Percentiles rank a stretch among this genome's conserved stretches.
Evolutionary conservation across 2,888 invertebrate species (phyloP).

Genomic region (Tridacna crocea): DNA sequence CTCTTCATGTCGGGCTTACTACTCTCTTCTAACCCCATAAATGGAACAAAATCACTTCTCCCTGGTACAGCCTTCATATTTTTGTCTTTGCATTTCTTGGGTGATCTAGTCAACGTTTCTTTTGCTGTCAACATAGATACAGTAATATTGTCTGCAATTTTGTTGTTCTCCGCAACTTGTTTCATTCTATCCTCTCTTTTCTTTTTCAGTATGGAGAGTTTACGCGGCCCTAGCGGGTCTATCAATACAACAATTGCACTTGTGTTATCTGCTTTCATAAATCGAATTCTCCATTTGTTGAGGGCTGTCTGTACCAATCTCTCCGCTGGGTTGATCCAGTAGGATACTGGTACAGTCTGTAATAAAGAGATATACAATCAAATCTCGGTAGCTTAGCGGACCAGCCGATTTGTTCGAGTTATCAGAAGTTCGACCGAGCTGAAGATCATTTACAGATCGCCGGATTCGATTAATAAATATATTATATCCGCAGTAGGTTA

Average conservation of each 20-base stretch:
- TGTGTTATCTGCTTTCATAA: constrained; percentile 97
- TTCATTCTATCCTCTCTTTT: constrained; percentile 71
- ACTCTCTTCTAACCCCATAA: not conserved
- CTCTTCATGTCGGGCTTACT: not conserved
- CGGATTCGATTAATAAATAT: too few species aligned
- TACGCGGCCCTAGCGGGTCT: constrained; percentile 91
- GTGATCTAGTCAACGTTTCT: constrained; percentile 50
- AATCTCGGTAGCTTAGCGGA: too few species aligned
- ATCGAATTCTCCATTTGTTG: constrained; percentile 92
- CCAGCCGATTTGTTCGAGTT: too few species aligned
- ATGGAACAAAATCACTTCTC: constrained; percentile 1
- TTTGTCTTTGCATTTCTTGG: constrained; percentile 43
- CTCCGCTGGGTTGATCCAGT: constrained; percentile 93
- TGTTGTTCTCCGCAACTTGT: constrained; percentile 36
- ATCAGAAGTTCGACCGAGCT: too few species aligned
- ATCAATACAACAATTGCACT: constrained; percentile 96
- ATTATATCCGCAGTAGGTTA: too few species aligned
- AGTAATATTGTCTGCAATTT: constrained; percentile 30
- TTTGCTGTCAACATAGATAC: constrained; percentile 41
- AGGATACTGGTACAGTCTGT: constrained; percentile 78
- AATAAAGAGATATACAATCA: constrained; percentile 34
- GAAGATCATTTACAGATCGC: too few species aligned
- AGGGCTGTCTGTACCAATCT: constrained; percentile 93
- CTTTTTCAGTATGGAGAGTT: constrained; percentile 75
- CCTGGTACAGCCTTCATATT: constrained; percentile 10